Base-by-base conservation (phyloP, 2,797 vertebrate genomes). In the Lepilemur septentrionalis region DNA sequence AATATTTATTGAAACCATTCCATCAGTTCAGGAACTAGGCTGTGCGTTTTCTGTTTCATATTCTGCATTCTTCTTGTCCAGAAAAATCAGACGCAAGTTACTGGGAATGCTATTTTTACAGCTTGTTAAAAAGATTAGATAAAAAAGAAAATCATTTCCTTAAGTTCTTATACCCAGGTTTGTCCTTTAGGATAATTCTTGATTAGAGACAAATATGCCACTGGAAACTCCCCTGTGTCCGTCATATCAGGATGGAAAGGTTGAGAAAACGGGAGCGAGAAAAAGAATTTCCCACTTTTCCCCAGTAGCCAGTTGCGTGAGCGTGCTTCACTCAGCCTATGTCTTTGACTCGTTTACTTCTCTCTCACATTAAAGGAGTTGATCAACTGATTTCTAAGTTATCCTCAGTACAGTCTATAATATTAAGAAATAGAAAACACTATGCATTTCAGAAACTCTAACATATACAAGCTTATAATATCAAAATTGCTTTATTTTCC, bases 1-100 rank as follows among this genome's bases (percentile, higher is more conserved):
- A 89, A 76, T 89, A 89, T 84, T 89, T 93, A 65, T 81, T 65
- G 46, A 96, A 90, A 76, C 5, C 9, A 61, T 90, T 59, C 35
- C 59, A 78, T 41, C 35, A 70, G 25, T 46, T 52, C 43, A 86
- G 25, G 48, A 22, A 46, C 50, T 17, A 75, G 13, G n/a, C 12
- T 73, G 0, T 70, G 15, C 25, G 55, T 83, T 90, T 94, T 87
- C 43, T 89, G 8, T 80, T 86, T 88, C 18, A 48, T 10, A 52
- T 76, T 30, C 48, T 75, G 14, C 2, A 12, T 63, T 82, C 22
- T 86, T 81, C 75, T 78, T 84, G 91, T 85, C n/a, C n/a, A 73
- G 32, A 82, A 28, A 79, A 87, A 70, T 81, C 38, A 81, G n/a
- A 48, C 9, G 22, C 4, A 85, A 50, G 20, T 69, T 52, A 67